These are phyloP conservation scores for Spermophilus dauricus DNA, from an alignment of 2,113 vertebrate species.

Conservation along the genomic window DNA sequence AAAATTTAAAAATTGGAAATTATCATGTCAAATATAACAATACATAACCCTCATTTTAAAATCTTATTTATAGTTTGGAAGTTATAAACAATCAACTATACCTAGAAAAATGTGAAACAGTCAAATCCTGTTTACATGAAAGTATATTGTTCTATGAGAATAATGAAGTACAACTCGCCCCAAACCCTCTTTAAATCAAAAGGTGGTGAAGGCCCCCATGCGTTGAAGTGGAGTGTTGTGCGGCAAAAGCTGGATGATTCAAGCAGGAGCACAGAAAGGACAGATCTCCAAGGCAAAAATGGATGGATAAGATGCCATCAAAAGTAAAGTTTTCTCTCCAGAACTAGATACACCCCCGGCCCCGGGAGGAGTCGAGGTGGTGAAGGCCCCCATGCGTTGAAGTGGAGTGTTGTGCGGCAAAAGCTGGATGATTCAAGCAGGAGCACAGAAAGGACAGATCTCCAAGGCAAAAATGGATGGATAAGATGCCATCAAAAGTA, in stretches of 20 bases:
- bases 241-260: not conserved
- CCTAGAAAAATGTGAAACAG: not conserved
- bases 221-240: not conserved
- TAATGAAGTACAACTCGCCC: not conserved
- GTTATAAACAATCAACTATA: not conserved
- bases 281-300: not conserved
- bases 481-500: not conserved
- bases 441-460: not conserved
- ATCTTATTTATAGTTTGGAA: not conserved
- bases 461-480: not conserved
- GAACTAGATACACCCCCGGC: not conserved
- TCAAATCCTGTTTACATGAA: not conserved
- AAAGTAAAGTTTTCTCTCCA: not conserved
- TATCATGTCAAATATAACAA: not conserved
- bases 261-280: not conserved
- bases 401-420: not conserved
- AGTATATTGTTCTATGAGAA: not conserved
- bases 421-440: not conserved
- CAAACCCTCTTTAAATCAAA: conserved; percentile 25
- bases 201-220: not conserved
- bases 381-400: rapidly evolving
- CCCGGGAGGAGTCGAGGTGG: too few species aligned
- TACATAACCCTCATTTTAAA: not conserved
- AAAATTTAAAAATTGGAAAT: not conserved
- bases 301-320: not conserved